phyloP scores from a whole-genome alignment of 2,797 vertebrate genomes.

The Arctocebus calabarensis region DNA sequence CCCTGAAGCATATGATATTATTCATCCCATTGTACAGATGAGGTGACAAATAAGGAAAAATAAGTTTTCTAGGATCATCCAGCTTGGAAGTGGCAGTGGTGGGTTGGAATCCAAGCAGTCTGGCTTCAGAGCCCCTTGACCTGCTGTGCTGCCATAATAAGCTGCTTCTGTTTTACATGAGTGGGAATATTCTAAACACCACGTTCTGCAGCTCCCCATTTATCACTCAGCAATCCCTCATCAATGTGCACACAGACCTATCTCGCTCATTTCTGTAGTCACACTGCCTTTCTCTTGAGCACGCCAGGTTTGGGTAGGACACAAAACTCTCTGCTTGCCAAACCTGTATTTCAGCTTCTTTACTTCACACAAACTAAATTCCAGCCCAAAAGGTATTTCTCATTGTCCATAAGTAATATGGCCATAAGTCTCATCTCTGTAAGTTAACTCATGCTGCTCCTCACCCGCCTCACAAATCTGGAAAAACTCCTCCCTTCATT shows the following conservation, averaged over 20 bases:
- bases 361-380: background rate
- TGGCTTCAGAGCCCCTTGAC: background rate
- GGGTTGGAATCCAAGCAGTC: background rate
- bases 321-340: background rate
- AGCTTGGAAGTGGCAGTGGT: background rate
- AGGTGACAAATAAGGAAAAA: background rate
- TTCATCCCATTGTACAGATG: background rate
- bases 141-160: background rate
- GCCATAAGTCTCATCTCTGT: background rate
- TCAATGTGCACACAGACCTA: background rate
- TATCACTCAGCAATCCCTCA: background rate
- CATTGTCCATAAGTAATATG: background rate
- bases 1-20: background rate
- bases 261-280: background rate
- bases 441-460: background rate
- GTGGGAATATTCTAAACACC: background rate
- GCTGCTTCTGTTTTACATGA: background rate
- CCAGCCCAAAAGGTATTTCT: background rate
- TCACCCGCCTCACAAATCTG: background rate
- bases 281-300: background rate
- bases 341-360: background rate
- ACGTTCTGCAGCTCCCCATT: background rate
- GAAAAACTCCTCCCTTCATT: background rate
- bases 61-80: background rate
- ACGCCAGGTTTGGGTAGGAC: rapidly evolving